phyloP scores from a whole-genome alignment of 2,888 invertebrate species.

The Melinaea marsaeus region DNA sequence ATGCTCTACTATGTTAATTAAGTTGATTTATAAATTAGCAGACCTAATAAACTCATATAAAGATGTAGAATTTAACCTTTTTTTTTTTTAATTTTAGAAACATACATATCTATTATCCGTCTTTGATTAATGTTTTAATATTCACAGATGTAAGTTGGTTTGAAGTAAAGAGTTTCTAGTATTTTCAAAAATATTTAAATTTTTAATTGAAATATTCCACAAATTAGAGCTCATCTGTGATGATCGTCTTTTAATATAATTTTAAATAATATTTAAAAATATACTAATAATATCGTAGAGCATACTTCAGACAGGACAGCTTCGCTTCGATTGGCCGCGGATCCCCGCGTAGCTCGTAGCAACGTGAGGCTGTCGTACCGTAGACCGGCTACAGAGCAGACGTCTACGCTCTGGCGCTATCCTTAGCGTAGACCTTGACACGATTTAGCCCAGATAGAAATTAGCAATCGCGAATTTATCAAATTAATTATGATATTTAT shows the following conservation, averaged over 20 bases:
- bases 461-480: conserved; percentile 30
- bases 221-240: neutral
- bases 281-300: conserved; percentile 45
- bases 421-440: conserved; percentile 58
- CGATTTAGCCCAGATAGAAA: conserved; percentile 57
- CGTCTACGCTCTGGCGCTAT: conserved; percentile 60
- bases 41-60: too few species aligned
- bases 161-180: too few species aligned
- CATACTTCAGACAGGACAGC: conserved; percentile 60
- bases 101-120: too few species aligned
- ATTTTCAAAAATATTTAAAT: too few species aligned
- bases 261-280: conserved; percentile 13
- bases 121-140: too few species aligned
- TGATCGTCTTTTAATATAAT: conserved; percentile 12
- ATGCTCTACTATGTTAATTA: conserved; percentile 37
- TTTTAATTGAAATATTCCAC: too few species aligned
- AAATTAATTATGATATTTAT: conserved; percentile 29
- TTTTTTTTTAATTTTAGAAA: too few species aligned
- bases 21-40: conserved; percentile 1
- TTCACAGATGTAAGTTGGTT: too few species aligned
- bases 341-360: conserved; percentile 75
- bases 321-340: conserved; percentile 75
- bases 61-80: too few species aligned
- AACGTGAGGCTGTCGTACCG: conserved; percentile 74
- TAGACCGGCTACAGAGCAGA: conserved; percentile 69